A percentile compares a stretch with the other conserved stretches of the same genome.
These are phyloP conservation scores for Gorsachius goisagi DNA, from an alignment of 2,113 vertebrate genomes.

Conservation along the genomic window DNA sequence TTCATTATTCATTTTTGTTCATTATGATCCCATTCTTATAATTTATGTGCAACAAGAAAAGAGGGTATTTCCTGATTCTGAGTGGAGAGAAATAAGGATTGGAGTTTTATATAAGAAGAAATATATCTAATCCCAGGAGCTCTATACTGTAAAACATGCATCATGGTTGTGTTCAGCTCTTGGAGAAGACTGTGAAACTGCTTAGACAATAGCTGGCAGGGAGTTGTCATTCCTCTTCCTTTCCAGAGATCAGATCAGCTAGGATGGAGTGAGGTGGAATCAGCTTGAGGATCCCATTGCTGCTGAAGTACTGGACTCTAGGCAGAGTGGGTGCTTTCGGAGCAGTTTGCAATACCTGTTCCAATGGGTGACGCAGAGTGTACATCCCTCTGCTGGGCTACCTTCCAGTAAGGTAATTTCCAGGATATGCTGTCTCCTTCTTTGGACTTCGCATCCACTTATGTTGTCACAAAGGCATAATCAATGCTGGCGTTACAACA, in stretches of 20 bases:
- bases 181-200: not conserved
- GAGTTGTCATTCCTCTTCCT: not conserved
- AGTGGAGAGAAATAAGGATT: not conserved
- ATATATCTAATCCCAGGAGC: not conserved
- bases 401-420: not conserved
- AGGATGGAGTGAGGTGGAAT: not conserved
- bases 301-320: not conserved
- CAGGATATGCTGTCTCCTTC: not conserved
- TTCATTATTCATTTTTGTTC: not conserved
- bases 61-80: not conserved
- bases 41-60: not conserved
- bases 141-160: not conserved
- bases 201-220: not conserved
- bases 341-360: not conserved
- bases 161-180: not conserved
- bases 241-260: not conserved
- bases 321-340: not conserved
- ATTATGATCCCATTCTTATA: not conserved
- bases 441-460: not conserved
- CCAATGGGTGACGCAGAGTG: not conserved
- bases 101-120: not conserved
- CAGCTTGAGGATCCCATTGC: not conserved
- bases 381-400: not conserved
- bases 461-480: not conserved
- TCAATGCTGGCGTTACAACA: accelerated